Evolutionary conservation across 2,888 invertebrate species (phyloP), one percentile per base, ranked within the genome.

Genomic region (Ophion obscuratus): DNA sequence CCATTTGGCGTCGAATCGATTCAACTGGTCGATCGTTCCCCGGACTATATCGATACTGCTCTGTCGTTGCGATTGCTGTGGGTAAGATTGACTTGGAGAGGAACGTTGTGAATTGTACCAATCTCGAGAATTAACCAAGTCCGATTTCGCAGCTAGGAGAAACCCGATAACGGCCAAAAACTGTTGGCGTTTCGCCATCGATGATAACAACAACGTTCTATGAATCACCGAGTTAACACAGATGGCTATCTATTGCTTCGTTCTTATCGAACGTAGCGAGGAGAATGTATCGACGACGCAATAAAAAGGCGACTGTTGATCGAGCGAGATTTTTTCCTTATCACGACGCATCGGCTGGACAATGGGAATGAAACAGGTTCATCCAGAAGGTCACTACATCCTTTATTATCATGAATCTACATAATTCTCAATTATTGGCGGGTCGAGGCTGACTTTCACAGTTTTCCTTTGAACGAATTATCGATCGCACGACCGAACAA

Each of bases 1-100:
- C 92, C 90, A 91, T 53, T 89, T 88, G 5, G 87, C 82, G 6
- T 86, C 77, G 27, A 86, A 20, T 31, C 2, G 70, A 61, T 47
- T 86, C 31, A 66, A 59, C 44, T 47, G 87, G 24, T 53, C 83
- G 44, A 77, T 75, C 36, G 74, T 67, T 57, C 78, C 74, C n/a
- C 47, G 44, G 64, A 79, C 67, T 5, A 81, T 31, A 24, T 80
- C 64, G 36, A 84, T 17, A 40, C 61, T 59, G 5, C n/a, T 17
- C 40, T 24, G 53, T 36, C 20, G 70, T 14, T 17, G 59, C 24
- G 36, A 11, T 59, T 10, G 67, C 14, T 77, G 59, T 17, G 27
- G 57, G 59, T n/a, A 61, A 2, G 17, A 20, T 53, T 57, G 11
- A 1, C 67, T 57, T 3, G 47, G 27, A 64, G 17, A 36, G 20